Base-by-base conservation (phyloP, 2,888 invertebrate genomes). In the Thereva unica region DNA sequence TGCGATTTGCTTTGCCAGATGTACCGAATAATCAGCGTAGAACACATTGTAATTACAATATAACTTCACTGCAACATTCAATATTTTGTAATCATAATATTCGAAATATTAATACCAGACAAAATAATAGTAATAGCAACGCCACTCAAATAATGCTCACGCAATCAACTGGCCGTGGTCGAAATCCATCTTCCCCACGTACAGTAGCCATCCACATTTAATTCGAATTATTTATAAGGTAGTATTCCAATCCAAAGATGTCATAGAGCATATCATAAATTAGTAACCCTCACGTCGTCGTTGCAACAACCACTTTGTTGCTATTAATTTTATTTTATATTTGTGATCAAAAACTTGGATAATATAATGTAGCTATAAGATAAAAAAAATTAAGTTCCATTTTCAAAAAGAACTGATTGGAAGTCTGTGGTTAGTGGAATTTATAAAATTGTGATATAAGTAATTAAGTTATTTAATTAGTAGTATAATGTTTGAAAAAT, bases 1-100 rank as follows among this genome's bases (percentile, higher is more conserved):
- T 97, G 71, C 88, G 92, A 78, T 95, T 93, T 78, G 92, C 94
- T 63, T 89, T 96, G 87, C 95, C 95, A 68, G 94, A 95, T 76
- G 86, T 80, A 34, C 75, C 77, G 38, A 79, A 78, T 66, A 77
- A 85, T 71, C 80, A 79, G 59, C 75, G 75, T 49, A 82, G 76
- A 56, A 68, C 83, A 80, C 69, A 83, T 80, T 75, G 85, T 81
- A 80, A 78, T 69, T 76, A 77, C 4, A 64, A 44, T 37, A 83
- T 89, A 78, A 90, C 90, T 56, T 85, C 89, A 73, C 89, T 89
- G 74, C 90, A 91, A 80, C 91, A 91, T 78, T 90, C 90, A 76
- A 91, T 91, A 79, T 90, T 90, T 56, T 89, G 89, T 80, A 50
- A 10, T 12, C 54, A 65, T 38, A 64, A 64, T 47, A 49, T 64